Base-by-base conservation (phyloP, 1,140 invertebrate species). In the Drosophila setifemur region DNA sequence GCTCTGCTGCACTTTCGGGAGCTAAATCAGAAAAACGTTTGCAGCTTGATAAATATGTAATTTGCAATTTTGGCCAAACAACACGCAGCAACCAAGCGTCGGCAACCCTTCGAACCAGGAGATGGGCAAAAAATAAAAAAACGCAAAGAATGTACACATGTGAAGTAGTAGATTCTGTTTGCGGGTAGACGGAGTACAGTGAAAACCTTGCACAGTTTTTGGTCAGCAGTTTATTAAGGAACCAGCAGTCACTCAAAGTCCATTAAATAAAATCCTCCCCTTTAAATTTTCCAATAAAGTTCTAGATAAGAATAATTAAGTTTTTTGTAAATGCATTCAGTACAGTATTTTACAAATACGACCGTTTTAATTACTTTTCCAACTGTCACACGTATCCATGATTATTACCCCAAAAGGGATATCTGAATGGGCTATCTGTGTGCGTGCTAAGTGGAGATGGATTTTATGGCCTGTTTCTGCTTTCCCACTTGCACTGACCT, bases 11-110 rank as follows among this genome's bases (percentile, higher is more conserved):
- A 60, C 54, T 71, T 44, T 50, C 7, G 26, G 45, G 42, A 70
- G 60, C 66, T 44, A 50, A 71, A 71, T 70, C 66, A 57, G 47
- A 35, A 68, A 71, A 70, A 58, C 67, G 66, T 70, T 70, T 57
- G 50, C 67, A 58, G 67, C 66, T 71, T 72, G 42, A 72, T 72
- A 54, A 72, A 72, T 72, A 72, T 63, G 54, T 72, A 63, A 72
- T 72, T 72, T 71, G 40, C 69, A 53, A 63, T 72, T 72, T 72
- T 42, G 39, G 31, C 29, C 39, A 71, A 52, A 72, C 45, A 48
- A 35, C 53, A 61, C 54, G 29, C 68, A 71, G 40, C 29, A 21
- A 25, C 8, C 19, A 14, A 37, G 23, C 18, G 43, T 64, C 29
- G 12, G 28, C 14, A 50, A 35, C 28, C 48, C 12, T 16, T 5